A percentile compares a stretch with the other conserved stretches of the same genome.
Evolutionary conservation across 2,113 vertebrate genomes (phyloP).

Genomic region (Pseudolaguvia tuberculata): DNA sequence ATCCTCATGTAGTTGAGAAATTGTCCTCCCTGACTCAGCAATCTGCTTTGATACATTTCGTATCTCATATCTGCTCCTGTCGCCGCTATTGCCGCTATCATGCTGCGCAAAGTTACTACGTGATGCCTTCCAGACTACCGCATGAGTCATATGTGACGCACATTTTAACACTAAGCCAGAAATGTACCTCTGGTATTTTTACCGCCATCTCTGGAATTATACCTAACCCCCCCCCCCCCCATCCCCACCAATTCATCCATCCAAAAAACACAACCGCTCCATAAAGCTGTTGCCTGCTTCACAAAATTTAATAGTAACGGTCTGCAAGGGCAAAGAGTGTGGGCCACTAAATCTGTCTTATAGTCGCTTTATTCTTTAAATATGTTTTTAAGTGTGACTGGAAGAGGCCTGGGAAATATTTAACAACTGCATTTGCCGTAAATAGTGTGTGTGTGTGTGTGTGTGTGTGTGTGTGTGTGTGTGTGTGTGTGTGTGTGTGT

Average conservation of each 20-base stretch:
- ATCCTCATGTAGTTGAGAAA: not conserved
- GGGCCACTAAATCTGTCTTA: constrained; percentile 10
- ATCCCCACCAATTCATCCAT: not conserved
- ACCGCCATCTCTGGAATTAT: constrained; percentile 13
- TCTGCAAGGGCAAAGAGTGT: not conserved
- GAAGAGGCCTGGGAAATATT: not conserved
- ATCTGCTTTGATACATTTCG: constrained; percentile 18
- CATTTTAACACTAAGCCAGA: constrained; percentile 22
- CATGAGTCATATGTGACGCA: constrained; percentile 34
- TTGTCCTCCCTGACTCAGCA: constrained; percentile 1
- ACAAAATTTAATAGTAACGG: constrained; percentile 20
- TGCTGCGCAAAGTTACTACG: constrained; percentile 19
- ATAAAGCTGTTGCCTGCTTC: constrained; percentile 27
- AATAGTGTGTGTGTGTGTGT: no score
- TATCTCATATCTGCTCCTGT: constrained; percentile 18
- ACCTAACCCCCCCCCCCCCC: not conserved
- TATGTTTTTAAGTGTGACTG: not conserved
- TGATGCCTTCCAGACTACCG: constrained; percentile 34
- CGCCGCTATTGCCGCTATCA: not conserved
- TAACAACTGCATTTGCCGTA: not conserved
- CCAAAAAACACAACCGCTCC: constrained; percentile 24
- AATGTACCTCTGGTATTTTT: constrained; percentile 32
- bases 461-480: no score
- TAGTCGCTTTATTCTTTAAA: not conserved
- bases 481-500: no score